Evolutionary conservation across 2,888 invertebrate genomes (phyloP).

Genomic region (Suillia variegata): DNA sequence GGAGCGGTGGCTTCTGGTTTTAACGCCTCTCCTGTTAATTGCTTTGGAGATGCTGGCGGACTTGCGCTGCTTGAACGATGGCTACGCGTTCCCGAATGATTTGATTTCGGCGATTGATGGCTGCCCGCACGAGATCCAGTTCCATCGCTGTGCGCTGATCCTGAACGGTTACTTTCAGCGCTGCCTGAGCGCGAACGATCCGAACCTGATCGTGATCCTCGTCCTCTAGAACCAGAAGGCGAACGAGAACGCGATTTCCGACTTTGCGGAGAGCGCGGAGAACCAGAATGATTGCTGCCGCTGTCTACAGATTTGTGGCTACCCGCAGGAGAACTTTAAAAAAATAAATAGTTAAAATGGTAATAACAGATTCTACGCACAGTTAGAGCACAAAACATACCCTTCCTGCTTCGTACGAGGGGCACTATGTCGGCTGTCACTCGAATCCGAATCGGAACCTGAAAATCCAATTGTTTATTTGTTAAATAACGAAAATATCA

Average conservation of each 20-base stretch:
- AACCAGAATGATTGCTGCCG: conserved; percentile 54
- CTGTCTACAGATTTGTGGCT: conserved; percentile 45
- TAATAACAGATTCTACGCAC: background rate
- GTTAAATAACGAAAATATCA: background rate
- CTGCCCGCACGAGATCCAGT: conserved; percentile 18
- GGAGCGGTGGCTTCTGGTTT: background rate
- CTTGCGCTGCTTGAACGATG: conserved; percentile 28
- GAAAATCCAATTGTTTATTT: background rate
- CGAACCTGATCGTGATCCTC: conserved; percentile 35
- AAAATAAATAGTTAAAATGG: background rate
- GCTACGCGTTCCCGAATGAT: conserved; percentile 37
- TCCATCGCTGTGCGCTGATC: conserved; percentile 34
- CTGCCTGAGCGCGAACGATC: conserved; percentile 41
- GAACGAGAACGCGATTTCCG: conserved; percentile 31
- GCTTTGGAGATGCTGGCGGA: conserved; percentile 8
- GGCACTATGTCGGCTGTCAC: conserved; percentile 49
- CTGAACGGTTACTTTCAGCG: conserved; percentile 40
- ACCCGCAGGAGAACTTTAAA: conserved; percentile 40
- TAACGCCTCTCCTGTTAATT: conserved; percentile 23
- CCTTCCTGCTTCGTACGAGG: conserved; percentile 47
- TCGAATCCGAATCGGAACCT: conserved; percentile 56
- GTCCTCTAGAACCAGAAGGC: conserved; percentile 18
- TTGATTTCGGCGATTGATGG: background rate
- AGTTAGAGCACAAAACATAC: conserved; percentile 24
- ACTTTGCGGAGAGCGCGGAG: conserved; percentile 63